Evolutionary conservation across 1,140 invertebrate species (phyloP).

Genomic region (Trichonephila inaurata): DNA sequence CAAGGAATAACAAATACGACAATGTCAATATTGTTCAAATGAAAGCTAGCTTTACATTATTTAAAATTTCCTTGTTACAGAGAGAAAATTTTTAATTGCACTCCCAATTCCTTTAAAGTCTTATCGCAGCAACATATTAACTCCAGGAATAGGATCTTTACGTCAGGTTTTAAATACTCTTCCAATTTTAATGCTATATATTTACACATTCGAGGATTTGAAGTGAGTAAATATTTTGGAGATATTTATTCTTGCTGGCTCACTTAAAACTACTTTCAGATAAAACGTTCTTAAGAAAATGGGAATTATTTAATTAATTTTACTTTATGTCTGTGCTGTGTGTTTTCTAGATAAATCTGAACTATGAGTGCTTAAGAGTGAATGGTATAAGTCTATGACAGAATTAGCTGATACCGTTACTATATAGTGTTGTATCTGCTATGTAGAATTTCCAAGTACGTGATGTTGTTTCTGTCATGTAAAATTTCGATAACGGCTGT

Average conservation of each 20-base stretch:
- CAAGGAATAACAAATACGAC: neutral
- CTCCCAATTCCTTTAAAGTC: neutral
- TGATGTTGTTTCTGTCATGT: too few species aligned
- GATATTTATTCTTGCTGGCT: neutral
- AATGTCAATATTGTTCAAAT: neutral
- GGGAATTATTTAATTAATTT: neutral
- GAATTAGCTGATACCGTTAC: too few species aligned
- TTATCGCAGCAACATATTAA: neutral
- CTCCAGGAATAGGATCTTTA: neutral
- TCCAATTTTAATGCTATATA: neutral
- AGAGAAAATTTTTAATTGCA: neutral
- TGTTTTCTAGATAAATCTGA: too few species aligned
- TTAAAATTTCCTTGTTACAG: neutral
- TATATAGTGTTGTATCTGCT: too few species aligned
- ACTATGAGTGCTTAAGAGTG: too few species aligned
- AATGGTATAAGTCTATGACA: too few species aligned
- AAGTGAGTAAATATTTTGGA: conserved; percentile 9
- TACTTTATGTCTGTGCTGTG: neutral
- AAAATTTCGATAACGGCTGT: too few species aligned
- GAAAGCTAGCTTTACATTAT: neutral
- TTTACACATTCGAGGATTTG: neutral
- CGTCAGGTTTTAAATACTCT: neutral
- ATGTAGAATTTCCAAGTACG: too few species aligned
- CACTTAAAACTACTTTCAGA: neutral
- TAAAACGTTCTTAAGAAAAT: neutral